Conservation (phyloP, 2,797 vertebrate genomes). For the Decapterus maruadsi region DNA sequence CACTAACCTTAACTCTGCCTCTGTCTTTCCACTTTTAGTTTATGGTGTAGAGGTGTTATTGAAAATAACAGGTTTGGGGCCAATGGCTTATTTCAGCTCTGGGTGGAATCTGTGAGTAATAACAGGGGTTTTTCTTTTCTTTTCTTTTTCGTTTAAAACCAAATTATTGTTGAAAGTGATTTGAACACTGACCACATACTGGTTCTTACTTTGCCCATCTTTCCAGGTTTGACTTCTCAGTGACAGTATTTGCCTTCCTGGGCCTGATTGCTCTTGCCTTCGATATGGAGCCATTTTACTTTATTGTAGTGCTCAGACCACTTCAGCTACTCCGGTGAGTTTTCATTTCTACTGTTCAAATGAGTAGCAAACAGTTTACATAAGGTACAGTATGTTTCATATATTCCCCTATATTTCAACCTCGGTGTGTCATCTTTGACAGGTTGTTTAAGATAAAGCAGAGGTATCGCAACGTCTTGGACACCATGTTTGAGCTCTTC, state of each 20-base stretch:
- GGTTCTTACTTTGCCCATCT: slow-evolving; percentile 13
- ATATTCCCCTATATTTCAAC: neutral
- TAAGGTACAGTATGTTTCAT: too few relatives aligned
- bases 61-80: slow-evolving; percentile 94
- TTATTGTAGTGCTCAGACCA: slow-evolving; percentile 94
- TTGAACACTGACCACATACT: neutral
- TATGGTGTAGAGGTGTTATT: slow-evolving; percentile 95
- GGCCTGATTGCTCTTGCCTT: slow-evolving; percentile 94
- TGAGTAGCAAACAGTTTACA: neutral
- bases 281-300: slow-evolving; percentile 97
- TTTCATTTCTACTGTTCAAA: neutral
- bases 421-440: neutral
- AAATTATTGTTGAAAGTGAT: neutral
- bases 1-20: slow-evolving; percentile 21
- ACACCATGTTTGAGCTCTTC: slow-evolving; percentile 98
- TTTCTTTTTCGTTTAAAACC: neutral
- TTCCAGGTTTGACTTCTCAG: slow-evolving; percentile 95
- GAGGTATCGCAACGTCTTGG: slow-evolving; percentile 95
- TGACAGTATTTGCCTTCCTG: slow-evolving; percentile 94
- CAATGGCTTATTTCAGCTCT: slow-evolving; percentile 94
- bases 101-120: slow-evolving; percentile 97
- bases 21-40: slow-evolving; percentile 83
- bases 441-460: slow-evolving; percentile 98
- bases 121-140: neutral
- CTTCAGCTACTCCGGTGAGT: slow-evolving; percentile 94